Base-by-base conservation (phyloP, 1,140 invertebrate genomes). In the Drosophila fuyamai region DNA sequence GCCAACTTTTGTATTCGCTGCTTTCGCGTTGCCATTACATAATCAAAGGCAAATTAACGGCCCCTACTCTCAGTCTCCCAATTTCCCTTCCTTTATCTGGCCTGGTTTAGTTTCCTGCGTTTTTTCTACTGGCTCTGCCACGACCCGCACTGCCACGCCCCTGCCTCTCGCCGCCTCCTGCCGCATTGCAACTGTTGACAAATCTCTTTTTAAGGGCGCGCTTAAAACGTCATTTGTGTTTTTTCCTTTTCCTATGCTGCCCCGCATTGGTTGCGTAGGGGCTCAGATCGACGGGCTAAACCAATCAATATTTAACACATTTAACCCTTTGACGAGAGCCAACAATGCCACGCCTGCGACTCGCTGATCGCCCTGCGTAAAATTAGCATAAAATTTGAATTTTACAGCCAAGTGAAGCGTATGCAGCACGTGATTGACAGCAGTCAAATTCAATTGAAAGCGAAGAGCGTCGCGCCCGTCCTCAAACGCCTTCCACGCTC, bases 381-480 rank as follows among this genome's bases (percentile, higher is more conserved):
- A 89, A 89, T 89, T 89, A 89, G 84, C 84, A 89, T 89, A 89
- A 89, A 89, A 89, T 89, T 89, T 89, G 84, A 89, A 89, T 89
- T 89, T 89, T 84, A 89, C 80, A 89, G 84, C 65, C 80, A 84
- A 89, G 66, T 78, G 84, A 89, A 89, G 84, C 84, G 84, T 89
- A 89, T 89, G 84, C 80, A 89, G 73, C 84, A 77, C 84, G 84
- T 89, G 84, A 89, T 89, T 89, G 84, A 89, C 84, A 89, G 84
- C 84, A 89, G 84, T 89, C 84, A 84, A 89, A 89, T 89, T 89
- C 84, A 89, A 89, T 89, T 89, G 84, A 89, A 89, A 58, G 43
- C 46, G 60, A 83, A 68, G 76, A 68, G 68, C 53, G 54, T n/a
- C 27, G 18, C 27, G 10, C 13, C 46, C 27, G 16, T 32, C 7